Base-by-base conservation (phyloP, 2,113 vertebrate genomes). In the Ceuthmochares aereus region DNA sequence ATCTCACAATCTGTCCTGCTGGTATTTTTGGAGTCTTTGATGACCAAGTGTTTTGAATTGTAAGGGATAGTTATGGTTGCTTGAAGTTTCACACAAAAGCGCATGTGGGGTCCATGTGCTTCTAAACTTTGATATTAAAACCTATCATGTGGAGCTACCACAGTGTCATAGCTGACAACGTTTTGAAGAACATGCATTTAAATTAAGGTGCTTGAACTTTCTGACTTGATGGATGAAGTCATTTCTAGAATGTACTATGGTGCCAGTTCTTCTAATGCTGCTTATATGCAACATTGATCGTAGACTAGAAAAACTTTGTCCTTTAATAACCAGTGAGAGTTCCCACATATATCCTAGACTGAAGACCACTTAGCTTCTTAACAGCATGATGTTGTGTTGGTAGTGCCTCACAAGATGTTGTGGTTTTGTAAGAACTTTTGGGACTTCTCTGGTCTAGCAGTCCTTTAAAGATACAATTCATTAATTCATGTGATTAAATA, bases 21-120 rank as follows among this genome's bases (percentile, higher is more conserved):
- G 69, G 5, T 93, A 62, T 90, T 92, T 96, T 86, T 93, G n/a
- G 49, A 92, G 34, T 73, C 88, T 93, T 93, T 94, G 75, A 77
- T 83, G 59, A 45, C 67, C 67, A 45, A 88, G 34, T 84, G 63
- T 83, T 94, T 96, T 93, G 59, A 91, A 85, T 83, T 76, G 62
- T 68, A 37, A 73, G 69, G 25, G 32, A 27, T 36, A 25, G n/a
- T 69, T 85, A 62, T 76, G 70, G 54, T 76, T 40, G 19, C 37
- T 47, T 69, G 13, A 79, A 85, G 52, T 72, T 87, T 90, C 1
- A 9, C 67, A 73, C n/a, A 79, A 76, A 93, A 79, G 58, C 78
- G 73, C n/a, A 27, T 73, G 30, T 85, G 80, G n/a, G 25, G 14
- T 83, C 49, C 70, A 62, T 70, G 45, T 93, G 70, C 30, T 80